Evolutionary conservation across 2,888 invertebrate species (phyloP), one percentile per base, ranked within the genome.

Genomic region (Mesochorus sp.): DNA sequence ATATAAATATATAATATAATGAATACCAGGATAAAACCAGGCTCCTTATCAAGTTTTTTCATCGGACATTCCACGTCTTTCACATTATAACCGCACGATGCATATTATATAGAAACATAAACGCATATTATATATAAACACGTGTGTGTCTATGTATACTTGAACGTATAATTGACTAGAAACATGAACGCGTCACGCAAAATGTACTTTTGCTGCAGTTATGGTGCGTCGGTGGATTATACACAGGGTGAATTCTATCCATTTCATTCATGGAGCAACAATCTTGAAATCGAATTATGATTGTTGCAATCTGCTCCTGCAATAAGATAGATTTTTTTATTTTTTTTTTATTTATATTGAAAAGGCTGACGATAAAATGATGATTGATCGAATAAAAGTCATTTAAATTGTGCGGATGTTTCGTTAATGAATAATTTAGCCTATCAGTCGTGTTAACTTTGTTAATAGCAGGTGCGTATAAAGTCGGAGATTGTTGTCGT

Each of bases 111-210:
- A 39, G 31, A 42, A 12, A 14, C 42, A 51, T 51, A 24, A 24
- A 34, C 49, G 10, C 39, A 10, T 14, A 21, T 19, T 19, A 12
- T 37, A 4, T 59, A 10, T 37, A 59, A 17, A 12, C n/a, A 10
- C 34, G 34, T 31, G 34, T 34, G 34, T 39, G 42, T 61, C 49
- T 31, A 61, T 51, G 64, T 74, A 62, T 80, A 88, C 84, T 89
- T 88, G 88, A 85, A 82, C 83, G 85, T 89, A 89, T n/a, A n/a
- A 90, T 90, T 88, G 89, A 88, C 87, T 85, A 87, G 87, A 85
- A 78, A n/a, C 80, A 78, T 76, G 77, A 81, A 83, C 82, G 83
- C 85, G 86, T 87, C 89, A 88, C 88, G 88, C 87, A 83, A 88
- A 71, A 64, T 77, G 64, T 75, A 53, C 75, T 64, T 78, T 72